Percentiles rank a stretch among this genome's conserved stretches.
These are phyloP conservation scores for Tenthredo amoena DNA, from an alignment of 2,888 invertebrate genomes.

Conservation along the genomic window DNA sequence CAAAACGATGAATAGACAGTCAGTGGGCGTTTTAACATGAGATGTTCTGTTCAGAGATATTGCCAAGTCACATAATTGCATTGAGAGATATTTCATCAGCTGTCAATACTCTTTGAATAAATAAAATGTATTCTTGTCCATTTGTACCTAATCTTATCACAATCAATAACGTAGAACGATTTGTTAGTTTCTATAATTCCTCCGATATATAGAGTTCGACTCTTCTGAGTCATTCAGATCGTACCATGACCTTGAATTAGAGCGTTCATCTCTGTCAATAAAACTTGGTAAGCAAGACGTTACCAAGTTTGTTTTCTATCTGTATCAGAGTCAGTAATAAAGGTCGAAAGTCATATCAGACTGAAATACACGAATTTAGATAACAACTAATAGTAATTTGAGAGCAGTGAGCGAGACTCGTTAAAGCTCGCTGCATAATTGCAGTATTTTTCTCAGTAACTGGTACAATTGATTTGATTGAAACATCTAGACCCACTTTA, in stretches of 20 bases:
- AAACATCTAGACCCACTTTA: neutral
- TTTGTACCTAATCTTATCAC: neutral
- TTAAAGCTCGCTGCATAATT: neutral
- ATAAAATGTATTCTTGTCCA: neutral
- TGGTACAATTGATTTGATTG: neutral
- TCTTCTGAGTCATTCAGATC: neutral
- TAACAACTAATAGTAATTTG: neutral
- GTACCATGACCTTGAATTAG: conserved; percentile 10
- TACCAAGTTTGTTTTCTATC: neutral
- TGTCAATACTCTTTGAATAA: neutral
- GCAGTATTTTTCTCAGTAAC: neutral
- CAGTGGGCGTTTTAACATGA: neutral
- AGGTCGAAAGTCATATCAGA: conserved; percentile 7
- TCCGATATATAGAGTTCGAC: neutral
- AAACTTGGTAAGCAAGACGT: neutral
- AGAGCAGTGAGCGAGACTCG: neutral
- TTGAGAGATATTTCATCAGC: neutral
- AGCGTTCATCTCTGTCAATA: conserved; percentile 10
- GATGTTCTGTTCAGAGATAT: neutral
- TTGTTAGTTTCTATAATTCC: neutral
- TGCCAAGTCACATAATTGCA: neutral
- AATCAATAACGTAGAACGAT: neutral
- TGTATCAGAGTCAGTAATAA: neutral
- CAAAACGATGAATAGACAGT: neutral
- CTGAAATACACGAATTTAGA: neutral